A percentile compares a stretch with the other conserved stretches of the same genome.
Evolutionary conservation across 2,113 vertebrate species (phyloP).

Genomic region (Corythaixoides concolor): DNA sequence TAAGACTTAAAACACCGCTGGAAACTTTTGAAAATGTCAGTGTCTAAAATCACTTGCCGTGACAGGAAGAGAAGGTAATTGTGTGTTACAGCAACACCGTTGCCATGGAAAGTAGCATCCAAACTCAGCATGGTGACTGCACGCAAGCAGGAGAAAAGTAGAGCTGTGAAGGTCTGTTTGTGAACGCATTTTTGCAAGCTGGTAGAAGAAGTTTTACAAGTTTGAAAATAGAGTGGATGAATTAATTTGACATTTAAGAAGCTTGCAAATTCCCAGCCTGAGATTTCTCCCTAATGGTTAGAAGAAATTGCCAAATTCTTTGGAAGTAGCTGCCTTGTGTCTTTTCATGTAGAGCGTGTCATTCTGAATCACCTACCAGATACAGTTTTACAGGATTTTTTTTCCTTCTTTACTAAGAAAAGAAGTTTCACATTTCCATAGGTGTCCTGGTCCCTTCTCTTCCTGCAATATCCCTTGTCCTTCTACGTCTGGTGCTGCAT

Average conservation of each 20-base stretch:
- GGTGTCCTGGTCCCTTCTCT: background rate
- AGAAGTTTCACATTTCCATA: background rate
- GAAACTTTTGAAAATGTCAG: conserved; percentile 28
- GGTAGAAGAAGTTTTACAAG: conserved; percentile 6
- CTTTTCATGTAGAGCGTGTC: background rate
- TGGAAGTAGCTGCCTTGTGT: background rate
- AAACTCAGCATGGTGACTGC: conserved; percentile 30
- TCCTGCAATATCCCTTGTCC: background rate
- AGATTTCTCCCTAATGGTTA: background rate
- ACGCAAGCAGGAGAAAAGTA: conserved; percentile 23
- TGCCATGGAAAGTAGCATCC: conserved; percentile 51
- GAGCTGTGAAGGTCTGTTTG: background rate
- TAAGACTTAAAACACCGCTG: background rate
- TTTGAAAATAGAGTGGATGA: background rate
- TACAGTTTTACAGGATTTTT: background rate
- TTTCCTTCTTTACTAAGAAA: background rate
- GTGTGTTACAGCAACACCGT: conserved; percentile 16
- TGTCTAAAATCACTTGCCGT: background rate
- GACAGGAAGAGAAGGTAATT: background rate
- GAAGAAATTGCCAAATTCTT: background rate
- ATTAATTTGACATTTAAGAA: background rate
- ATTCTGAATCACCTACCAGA: background rate
- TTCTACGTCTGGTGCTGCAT: fast-evolving
- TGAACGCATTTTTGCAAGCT: background rate
- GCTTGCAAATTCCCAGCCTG: background rate